Evolutionary conservation across 2,888 invertebrate species (phyloP).

Genomic region (Xestia rhomboidea): DNA sequence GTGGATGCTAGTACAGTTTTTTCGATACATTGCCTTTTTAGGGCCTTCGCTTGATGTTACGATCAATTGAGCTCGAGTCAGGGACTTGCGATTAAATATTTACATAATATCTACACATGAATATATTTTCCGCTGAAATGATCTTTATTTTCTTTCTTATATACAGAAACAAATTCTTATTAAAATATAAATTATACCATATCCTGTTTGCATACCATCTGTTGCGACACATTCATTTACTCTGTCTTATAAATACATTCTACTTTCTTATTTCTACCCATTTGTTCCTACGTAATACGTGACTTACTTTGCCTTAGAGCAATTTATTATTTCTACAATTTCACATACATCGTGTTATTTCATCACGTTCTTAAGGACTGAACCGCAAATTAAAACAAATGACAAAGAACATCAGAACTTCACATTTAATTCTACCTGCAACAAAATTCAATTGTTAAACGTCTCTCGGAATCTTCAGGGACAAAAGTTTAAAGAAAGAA

Average conservation of each 20-base stretch:
- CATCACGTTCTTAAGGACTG: not conserved
- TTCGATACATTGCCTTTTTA: constrained; percentile 55
- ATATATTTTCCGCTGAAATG: not conserved
- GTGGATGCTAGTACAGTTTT: constrained; percentile 41
- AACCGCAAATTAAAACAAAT: not conserved
- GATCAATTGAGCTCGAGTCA: constrained; percentile 42
- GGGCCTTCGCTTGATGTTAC: constrained; percentile 35
- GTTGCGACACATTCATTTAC: constrained; percentile 24
- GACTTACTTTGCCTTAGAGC: constrained; percentile 13
- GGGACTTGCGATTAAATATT: constrained; percentile 15
- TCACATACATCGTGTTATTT: not conserved
- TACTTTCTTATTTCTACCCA: not conserved
- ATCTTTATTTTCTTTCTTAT: not conserved
- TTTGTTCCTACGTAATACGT: constrained; percentile 9
- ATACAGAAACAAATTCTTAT: not conserved
- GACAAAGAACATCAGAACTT: not conserved
- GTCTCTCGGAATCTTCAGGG: constrained; percentile 18
- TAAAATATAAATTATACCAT: not conserved
- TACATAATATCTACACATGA: constrained; percentile 11
- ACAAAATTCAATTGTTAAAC: constrained; percentile 35
- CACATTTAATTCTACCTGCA: not conserved
- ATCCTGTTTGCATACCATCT: constrained; percentile 2
- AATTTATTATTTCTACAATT: constrained; percentile 18
- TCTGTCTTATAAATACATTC: constrained; percentile 6
- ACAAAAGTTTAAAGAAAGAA: constrained; percentile 25